phyloP scores from a whole-genome alignment of 2,797 vertebrate genomes.

The Macrochelys suwanniensis region DNA sequence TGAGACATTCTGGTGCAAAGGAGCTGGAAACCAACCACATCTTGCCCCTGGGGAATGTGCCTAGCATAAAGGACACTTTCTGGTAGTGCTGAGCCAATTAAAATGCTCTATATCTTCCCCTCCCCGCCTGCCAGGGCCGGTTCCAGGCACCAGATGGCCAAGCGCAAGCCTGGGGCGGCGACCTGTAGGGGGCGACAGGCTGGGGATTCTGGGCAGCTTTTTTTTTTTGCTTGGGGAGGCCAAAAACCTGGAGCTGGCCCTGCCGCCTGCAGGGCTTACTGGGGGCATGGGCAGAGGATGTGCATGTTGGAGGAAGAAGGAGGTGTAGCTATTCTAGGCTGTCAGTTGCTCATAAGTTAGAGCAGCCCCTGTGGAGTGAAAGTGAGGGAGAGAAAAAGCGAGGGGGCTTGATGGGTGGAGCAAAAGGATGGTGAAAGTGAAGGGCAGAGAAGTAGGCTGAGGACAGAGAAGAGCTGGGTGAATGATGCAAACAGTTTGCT shows the following conservation, averaged over 20 bases:
- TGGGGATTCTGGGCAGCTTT: too few species aligned
- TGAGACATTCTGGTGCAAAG: not conserved
- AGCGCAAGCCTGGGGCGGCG: too few species aligned
- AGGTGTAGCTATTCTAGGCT: not conserved
- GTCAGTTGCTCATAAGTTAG: not conserved
- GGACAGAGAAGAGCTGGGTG: constrained; percentile 54
- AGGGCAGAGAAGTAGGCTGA: constrained; percentile 45
- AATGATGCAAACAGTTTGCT: constrained; percentile 59
- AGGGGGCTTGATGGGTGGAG: constrained; percentile 10
- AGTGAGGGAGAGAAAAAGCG: not conserved
- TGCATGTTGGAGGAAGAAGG: not conserved
- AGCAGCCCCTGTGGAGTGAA: not conserved
- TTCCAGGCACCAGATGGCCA: too few species aligned
- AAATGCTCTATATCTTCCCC: not conserved
- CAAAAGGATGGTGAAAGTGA: constrained; percentile 11
- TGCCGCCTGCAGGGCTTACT: not conserved
- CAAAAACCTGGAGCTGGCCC: too few species aligned
- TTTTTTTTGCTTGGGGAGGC: too few species aligned
- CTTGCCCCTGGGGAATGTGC: not conserved
- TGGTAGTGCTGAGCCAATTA: not conserved
- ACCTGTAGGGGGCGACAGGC: too few species aligned
- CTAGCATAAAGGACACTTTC: not conserved
- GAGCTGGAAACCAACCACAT: not conserved
- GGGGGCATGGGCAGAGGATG: not conserved
- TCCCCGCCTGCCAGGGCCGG: not conserved